These are phyloP conservation scores for Oryzias woworae DNA, from an alignment of 2,113 vertebrate genomes.

Conservation along the genomic window DNA sequence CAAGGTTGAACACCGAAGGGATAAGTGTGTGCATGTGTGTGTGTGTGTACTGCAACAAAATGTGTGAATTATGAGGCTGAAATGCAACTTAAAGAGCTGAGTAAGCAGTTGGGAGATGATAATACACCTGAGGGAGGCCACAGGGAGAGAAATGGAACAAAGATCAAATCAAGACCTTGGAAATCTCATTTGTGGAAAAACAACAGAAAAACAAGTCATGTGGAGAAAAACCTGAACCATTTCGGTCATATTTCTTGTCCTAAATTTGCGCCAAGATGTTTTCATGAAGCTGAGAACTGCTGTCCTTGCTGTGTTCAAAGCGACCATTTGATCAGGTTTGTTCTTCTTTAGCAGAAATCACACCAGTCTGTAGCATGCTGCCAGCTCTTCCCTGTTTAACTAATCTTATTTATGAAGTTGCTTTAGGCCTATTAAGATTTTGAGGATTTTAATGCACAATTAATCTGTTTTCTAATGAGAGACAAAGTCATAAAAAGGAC, in stretches of 20 bases:
- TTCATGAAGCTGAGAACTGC: constrained; percentile 16
- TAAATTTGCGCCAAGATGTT: constrained; percentile 26
- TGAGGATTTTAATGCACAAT: too few relatives aligned
- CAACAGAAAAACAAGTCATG: constrained; percentile 30
- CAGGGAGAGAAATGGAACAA: constrained; percentile 47
- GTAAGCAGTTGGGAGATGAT: constrained; percentile 60
- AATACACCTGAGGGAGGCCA: constrained; percentile 48
- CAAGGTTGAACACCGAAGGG: constrained; percentile 50
- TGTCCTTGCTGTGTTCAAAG: constrained; percentile 14
- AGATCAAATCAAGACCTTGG: constrained; percentile 60
- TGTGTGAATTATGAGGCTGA: constrained; percentile 60
- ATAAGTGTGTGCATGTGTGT: constrained; percentile 30
- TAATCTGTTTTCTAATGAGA: too few relatives aligned
- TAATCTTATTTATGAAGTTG: too few relatives aligned
- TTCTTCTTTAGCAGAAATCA: too few relatives aligned
- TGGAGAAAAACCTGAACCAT: not conserved
- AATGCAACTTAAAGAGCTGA: constrained; percentile 61
- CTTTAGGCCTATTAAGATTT: too few relatives aligned
- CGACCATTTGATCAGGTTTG: not conserved
- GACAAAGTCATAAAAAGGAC: too few relatives aligned
- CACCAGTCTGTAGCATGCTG: too few relatives aligned
- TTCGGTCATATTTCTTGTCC: constrained; percentile 17
- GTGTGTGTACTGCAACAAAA: constrained; percentile 37
- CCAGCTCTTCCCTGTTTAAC: too few relatives aligned
- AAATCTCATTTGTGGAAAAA: constrained; percentile 39